Evolutionary conservation across 2,797 vertebrate species (phyloP), one percentile per base, ranked within the genome.

Genomic region (Chelonia mydas): DNA sequence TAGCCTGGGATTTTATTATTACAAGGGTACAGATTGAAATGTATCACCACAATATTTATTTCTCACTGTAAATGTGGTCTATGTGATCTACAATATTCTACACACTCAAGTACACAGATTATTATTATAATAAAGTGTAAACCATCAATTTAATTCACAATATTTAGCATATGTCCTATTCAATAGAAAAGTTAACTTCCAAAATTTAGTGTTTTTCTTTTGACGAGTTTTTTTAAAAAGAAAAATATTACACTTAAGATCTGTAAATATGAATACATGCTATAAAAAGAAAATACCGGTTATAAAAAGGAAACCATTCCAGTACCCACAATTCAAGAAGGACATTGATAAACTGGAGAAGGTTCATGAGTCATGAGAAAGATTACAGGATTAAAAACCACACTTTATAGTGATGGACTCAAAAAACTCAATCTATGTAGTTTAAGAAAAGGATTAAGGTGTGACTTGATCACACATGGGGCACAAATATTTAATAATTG

Each of bases 181-280:
- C 89, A 90, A 47, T 76, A 92, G 76, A 89, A 91, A 92, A 78
- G 3, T 61, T 55, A 10, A 37, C 10, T 31, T 47, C 37, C 21
- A 45, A 61, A 80, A 84, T 25, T 8, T 3, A 47, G 89, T 41
- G 1, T 21, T 55, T 37, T 68, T 68, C 33, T 37, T 68, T 68
- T 37, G 17, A 68, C 5, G 8, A 37, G 7, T 9, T n/a, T 65
- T 61, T 74, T 47, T 78, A 76, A 54, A 7, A 6, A 76, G 0
- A 7, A 87, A 95, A 55, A 33, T 61, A 27, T 61, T 90, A 74
- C 12, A 27, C 41, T 28, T 76, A 25, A 47, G 11, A 47, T 45
- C 11, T 76, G 11, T 76, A 45, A 76, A 37, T 37, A 68, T 45
- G 41, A 76, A 80, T 50, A 54, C n/a, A 0, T 16, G 59, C 0